Evolutionary conservation across 2,113 vertebrate species (phyloP).

Genomic region (Pangasianodon hypophthalmus): DNA sequence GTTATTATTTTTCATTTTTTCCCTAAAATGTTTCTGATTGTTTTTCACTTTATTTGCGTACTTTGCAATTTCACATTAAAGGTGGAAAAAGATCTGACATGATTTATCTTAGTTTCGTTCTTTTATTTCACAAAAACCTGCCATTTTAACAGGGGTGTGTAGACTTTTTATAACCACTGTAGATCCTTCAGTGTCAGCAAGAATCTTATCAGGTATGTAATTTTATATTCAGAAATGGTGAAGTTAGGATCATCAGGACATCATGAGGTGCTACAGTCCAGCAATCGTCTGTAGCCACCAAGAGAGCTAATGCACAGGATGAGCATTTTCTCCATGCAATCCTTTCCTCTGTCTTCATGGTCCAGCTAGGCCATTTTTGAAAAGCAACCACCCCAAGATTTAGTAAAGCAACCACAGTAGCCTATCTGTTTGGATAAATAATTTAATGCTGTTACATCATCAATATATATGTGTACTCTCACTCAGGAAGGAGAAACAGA

Average conservation of each 20-base stretch:
- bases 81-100: no score
- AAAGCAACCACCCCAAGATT: background rate
- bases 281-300: background rate
- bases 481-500: conserved; percentile 58
- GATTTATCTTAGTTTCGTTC: no score
- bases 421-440: conserved; percentile 64
- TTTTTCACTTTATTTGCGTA: no score
- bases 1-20: no score
- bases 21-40: no score
- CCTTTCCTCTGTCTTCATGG: background rate
- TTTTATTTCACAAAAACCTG: no score
- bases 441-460: conserved; percentile 70
- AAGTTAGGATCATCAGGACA: background rate
- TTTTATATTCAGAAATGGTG: background rate
- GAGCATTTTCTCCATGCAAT: background rate
- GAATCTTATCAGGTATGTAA: background rate
- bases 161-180: no score
- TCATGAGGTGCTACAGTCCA: background rate
- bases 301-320: background rate
- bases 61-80: no score
- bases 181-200: background rate
- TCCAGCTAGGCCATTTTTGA: background rate
- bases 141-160: no score
- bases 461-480: conserved; percentile 61
- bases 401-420: conserved; percentile 23